Conservation (phyloP, 2,888 invertebrate genomes). For the Hirtodrosophila trivittata region DNA sequence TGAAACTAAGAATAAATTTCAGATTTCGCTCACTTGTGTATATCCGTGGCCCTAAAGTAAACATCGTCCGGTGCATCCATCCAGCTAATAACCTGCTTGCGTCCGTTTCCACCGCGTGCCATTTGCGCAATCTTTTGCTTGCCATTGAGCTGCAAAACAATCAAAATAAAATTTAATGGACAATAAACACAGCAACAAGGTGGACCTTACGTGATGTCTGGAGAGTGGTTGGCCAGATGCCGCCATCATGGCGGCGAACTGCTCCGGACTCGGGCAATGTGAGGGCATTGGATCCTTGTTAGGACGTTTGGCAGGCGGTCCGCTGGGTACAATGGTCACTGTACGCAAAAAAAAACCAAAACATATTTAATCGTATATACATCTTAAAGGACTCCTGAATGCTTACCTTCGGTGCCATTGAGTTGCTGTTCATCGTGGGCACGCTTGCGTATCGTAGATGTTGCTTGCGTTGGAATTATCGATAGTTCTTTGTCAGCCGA, state of each 20-base stretch:
- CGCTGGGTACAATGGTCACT: slow-evolving; percentile 81
- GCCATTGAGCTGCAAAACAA: slow-evolving; percentile 87
- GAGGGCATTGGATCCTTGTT: slow-evolving; percentile 90
- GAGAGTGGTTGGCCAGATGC: slow-evolving; percentile 89
- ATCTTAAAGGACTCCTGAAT: too few relatives aligned
- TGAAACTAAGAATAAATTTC: too few relatives aligned
- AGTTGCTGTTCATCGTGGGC: slow-evolving; percentile 91
- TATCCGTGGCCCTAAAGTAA: slow-evolving; percentile 95
- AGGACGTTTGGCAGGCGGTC: slow-evolving; percentile 91
- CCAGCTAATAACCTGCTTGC: slow-evolving; percentile 98
- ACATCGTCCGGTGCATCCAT: slow-evolving; percentile 99
- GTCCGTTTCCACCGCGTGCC: slow-evolving; percentile 89
- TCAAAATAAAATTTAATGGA: slow-evolving; percentile 2
- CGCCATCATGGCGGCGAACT: slow-evolving; percentile 89
- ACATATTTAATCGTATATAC: neutral
- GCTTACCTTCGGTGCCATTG: slow-evolving; percentile 82
- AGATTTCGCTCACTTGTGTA: slow-evolving; percentile 90
- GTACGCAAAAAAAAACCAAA: neutral
- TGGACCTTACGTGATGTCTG: slow-evolving; percentile 86
- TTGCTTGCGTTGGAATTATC: slow-evolving; percentile 86
- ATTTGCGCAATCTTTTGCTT: slow-evolving; percentile 92
- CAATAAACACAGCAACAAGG: neutral
- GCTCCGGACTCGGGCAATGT: slow-evolving; percentile 88
- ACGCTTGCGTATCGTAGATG: slow-evolving; percentile 89
- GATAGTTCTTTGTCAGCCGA: slow-evolving; percentile 87